Percentiles rank a stretch among this genome's conserved stretches.
phyloP scores from a whole-genome alignment of 2,797 vertebrate species.

The Zenarchopterus dispar region DNA sequence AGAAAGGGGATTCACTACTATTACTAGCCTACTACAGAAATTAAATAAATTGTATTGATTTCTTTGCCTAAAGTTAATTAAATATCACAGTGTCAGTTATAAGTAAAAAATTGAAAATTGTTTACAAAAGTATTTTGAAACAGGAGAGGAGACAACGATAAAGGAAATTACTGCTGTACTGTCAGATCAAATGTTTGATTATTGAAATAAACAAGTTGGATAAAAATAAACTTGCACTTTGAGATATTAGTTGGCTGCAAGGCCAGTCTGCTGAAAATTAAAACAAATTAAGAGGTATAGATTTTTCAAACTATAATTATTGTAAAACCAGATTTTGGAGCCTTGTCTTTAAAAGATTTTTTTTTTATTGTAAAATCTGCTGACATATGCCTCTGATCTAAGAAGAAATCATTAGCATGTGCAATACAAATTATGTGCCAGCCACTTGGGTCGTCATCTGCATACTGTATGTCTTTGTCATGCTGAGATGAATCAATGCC shows the following conservation, averaged over 20 bases:
- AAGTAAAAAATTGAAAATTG: conserved; percentile 18
- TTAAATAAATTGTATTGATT: conserved; percentile 32
- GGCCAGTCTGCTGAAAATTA: conserved; percentile 22
- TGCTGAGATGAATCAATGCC: conserved; percentile 65
- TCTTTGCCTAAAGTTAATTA: conserved; percentile 16
- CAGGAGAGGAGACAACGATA: conserved; percentile 30
- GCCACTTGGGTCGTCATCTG: conserved; percentile 45
- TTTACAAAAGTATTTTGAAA: conserved; percentile 24
- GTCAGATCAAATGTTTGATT: conserved; percentile 25
- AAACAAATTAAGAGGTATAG: conserved; percentile 18
- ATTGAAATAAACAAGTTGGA: conserved; percentile 7
- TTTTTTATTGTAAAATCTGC: conserved; percentile 37
- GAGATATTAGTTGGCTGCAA: conserved; percentile 34
- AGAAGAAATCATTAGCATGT: conserved; percentile 56
- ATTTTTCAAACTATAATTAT: conserved; percentile 25
- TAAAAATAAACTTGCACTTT: conserved; percentile 23
- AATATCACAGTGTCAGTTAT: conserved; percentile 35
- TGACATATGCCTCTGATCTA: conserved; percentile 31
- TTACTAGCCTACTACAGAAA: conserved; percentile 16
- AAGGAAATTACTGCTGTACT: conserved; percentile 20
- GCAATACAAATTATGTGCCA: conserved; percentile 44
- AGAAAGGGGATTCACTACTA: conserved; percentile 30
- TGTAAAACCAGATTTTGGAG: conserved; percentile 22
- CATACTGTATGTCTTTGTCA: conserved; percentile 58
- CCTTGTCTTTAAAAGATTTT: conserved; percentile 2